phyloP scores from a whole-genome alignment of 1,140 invertebrate genomes.

The Pseudobourletiella spinata region DNA sequence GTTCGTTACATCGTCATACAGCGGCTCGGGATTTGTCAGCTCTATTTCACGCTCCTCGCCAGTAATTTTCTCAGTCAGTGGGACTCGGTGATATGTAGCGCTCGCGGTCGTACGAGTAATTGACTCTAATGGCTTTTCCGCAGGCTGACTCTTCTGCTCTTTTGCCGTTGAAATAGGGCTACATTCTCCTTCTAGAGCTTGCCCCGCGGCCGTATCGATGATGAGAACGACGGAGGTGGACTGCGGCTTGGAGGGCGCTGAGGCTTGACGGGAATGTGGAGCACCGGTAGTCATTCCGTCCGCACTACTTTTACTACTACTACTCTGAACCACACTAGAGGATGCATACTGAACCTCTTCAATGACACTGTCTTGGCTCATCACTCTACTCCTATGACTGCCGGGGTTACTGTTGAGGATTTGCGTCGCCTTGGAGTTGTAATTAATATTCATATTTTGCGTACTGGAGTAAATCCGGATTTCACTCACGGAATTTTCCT shows the following conservation, averaged over 20 bases:
- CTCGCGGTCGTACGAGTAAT: not conserved
- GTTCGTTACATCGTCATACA: conserved; percentile 33
- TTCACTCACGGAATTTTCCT: conserved; percentile 33
- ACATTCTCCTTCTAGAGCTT: not conserved
- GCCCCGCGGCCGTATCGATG: conserved; percentile 18
- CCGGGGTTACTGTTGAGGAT: not conserved
- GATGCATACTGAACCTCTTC: conserved; percentile 32
- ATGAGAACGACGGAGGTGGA: conserved; percentile 34
- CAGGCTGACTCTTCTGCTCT: not conserved
- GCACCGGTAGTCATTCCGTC: not conserved
- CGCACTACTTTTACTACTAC: not conserved
- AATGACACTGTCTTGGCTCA: not conserved
- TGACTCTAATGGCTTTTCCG: not conserved
- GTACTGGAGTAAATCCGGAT: conserved; percentile 31
- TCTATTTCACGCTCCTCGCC: no score
- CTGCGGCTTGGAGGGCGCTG: conserved; percentile 13
- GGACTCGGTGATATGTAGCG: not conserved
- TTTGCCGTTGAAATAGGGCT: not conserved
- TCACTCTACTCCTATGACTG: not conserved
- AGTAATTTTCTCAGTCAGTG: not conserved
- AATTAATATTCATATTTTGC: conserved; percentile 2
- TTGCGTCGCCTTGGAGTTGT: conserved; percentile 1
- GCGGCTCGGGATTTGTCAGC: conserved; percentile 20
- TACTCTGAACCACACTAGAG: not conserved
- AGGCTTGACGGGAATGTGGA: conserved; percentile 10